Evolutionary conservation across 2,888 invertebrate species (phyloP), one percentile per base, ranked within the genome.

Genomic region (Parnassius orleans): DNA sequence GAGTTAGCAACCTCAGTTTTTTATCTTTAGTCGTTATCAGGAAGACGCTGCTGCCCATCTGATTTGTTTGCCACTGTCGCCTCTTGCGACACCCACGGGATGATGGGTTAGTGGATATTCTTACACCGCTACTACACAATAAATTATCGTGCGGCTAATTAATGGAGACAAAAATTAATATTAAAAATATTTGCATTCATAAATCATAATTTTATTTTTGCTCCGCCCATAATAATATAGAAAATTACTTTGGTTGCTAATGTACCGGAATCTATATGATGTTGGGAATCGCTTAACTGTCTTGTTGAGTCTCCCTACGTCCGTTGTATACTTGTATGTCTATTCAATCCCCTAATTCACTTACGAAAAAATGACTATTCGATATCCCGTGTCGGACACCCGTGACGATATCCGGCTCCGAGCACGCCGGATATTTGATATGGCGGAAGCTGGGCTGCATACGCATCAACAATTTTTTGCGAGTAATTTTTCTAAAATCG

Each of bases 301-400:
- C 44, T 74, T 68, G 61, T 63, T 48, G 61, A 64, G 56, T 61
- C 67, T 44, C 63, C 65, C 66, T 52, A 58, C 66, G 68, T 73
- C 72, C 67, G 68, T 71, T 71, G 68, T 65, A 33, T 33, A 33
- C 33, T 71, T 71, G 68, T 65, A 48, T 64, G 75, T 75, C 78
- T 80, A 76, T 72, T 74, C 67, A 71, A 71, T 67, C 66, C 86
- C 88, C 89, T 87, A 88, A 89, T 88, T 86, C 88, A 84, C 81
- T 90, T 88, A 90, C 88, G 88, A 88, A 89, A 87, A 84, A 80
- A 84, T 79, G 81, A 81, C 77, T 83, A 87, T 87, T 85, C 79
- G 80, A 85, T 87, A 82, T 86, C 87, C 79, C 73, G 68, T 69
- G 73, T 66, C 78, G 81, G 79, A 80, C 80, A 79, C 74, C 73